Base-by-base conservation (phyloP, 2,797 vertebrate genomes). In the Leptatherina wallacei region DNA sequence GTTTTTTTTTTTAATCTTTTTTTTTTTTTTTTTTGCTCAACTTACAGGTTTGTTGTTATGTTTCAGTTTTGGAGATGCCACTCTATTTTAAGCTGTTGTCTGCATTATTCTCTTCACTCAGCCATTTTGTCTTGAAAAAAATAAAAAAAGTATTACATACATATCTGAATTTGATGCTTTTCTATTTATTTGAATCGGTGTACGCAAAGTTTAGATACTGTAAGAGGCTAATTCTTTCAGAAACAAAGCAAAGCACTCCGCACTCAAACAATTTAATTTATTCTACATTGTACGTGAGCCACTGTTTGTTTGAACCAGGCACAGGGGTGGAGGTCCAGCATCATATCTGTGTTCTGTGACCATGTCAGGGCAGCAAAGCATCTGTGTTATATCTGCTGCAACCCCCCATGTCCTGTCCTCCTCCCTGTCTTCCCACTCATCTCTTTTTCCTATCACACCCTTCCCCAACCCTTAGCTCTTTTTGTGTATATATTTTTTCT, bases 81-180 rank as follows among this genome's bases (percentile, higher is more conserved):
- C 96, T 97, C 96, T 97, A 89, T 96, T 96, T 96, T 97, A 96
- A 96, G 95, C 96, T 96, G 94, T 98, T 96, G 95, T 97, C 96
- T 97, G 95, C 96, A 96, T 97, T 96, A 96, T 95, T 97, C 96
- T 97, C 96, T 97, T 97, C 96, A 97, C 97, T 96, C 96, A 96
- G 96, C 96, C 96, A 97, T 97, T 97, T 98, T 97, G 96, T 97
- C 97, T 97, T 96, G 91, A 96, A 96, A 92, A 96, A 91, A 93
- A 92, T 87, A 92, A 92, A 92, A 92, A 94, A 93, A 85, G 96
- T 96, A 97, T 91, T 91, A 96, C 96, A 95, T 96, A 96, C 95
- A 96, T 93, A 94, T 87, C 52, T 84, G 86, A 87, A 82, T 72
- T 69, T 69, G 62, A 18, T 76, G 60, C 44, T 73, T 76, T 51